These are phyloP conservation scores for Schizothorax lantsangensis DNA, from an alignment of 2,797 vertebrate genomes.

Conservation along the genomic window DNA sequence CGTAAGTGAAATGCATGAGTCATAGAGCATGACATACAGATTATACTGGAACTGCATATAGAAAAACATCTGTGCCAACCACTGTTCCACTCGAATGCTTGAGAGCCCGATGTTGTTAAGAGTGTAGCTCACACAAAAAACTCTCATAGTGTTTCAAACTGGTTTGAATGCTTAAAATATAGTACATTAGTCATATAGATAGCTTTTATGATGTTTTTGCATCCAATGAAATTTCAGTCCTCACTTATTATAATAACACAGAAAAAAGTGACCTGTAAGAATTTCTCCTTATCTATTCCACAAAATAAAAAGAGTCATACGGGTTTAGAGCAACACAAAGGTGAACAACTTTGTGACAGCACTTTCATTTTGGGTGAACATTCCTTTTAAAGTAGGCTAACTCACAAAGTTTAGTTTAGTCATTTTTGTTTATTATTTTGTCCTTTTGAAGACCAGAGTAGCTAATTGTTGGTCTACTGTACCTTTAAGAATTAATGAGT, in stretches of 20 bases:
- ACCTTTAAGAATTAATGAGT: background rate
- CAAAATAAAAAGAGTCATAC: background rate
- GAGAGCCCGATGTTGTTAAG: background rate
- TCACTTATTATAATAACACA: background rate
- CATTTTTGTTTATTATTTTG: background rate
- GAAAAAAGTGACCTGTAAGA: background rate
- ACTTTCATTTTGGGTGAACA: background rate
- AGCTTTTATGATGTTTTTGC: background rate
- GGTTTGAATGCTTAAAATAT: background rate
- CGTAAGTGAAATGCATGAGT: constrained; percentile 26
- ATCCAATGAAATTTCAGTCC: background rate
- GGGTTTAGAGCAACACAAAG: background rate
- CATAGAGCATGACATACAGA: constrained; percentile 9
- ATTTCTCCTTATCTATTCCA: background rate
- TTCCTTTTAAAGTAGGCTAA: background rate
- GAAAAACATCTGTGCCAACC: constrained; percentile 12
- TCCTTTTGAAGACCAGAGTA: background rate
- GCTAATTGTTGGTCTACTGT: background rate
- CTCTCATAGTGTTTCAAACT: background rate
- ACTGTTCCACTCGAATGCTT: background rate
- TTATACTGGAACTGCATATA: constrained; percentile 2
- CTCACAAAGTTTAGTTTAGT: background rate
- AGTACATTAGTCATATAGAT: background rate
- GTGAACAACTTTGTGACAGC: background rate
- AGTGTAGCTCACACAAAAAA: constrained; percentile 3